Conservation (phyloP, 2,113 vertebrate genomes). For the Morone chrysops region DNA sequence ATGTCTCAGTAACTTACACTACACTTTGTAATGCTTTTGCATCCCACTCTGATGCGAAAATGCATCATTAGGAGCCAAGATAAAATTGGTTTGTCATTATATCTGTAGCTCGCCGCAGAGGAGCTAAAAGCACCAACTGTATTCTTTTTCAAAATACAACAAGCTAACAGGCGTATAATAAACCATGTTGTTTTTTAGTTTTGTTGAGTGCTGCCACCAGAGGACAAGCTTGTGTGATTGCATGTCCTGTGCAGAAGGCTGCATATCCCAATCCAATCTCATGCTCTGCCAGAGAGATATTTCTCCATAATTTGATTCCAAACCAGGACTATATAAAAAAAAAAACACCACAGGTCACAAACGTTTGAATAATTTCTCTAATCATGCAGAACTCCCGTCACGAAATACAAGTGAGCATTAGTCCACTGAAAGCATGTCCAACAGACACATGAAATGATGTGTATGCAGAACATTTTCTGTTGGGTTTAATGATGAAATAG, state of each 20-base stretch:
- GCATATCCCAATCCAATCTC: constrained; percentile 79
- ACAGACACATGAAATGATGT: constrained; percentile 5
- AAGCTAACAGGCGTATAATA: constrained; percentile 2
- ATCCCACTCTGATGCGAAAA: constrained; percentile 4
- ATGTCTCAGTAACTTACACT: constrained; percentile 20
- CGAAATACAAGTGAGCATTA: constrained; percentile 37
- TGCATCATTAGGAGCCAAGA: not conserved
- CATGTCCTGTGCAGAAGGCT: constrained; percentile 63
- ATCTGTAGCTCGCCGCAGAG: not conserved
- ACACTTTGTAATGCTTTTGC: constrained; percentile 15
- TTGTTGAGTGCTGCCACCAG: constrained; percentile 46
- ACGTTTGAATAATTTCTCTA: constrained; percentile 65
- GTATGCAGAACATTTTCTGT: not conserved
- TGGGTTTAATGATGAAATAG: constrained; percentile 8
- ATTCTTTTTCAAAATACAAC: constrained; percentile 9
- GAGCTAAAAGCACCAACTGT: not conserved
- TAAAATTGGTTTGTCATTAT: not conserved
- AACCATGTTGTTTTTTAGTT: constrained; percentile 22
- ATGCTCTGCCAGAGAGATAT: constrained; percentile 72
- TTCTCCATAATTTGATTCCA: constrained; percentile 73
- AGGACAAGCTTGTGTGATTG: constrained; percentile 63
- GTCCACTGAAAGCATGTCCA: not conserved
- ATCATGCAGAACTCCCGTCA: constrained; percentile 49
- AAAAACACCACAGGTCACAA: constrained; percentile 65
- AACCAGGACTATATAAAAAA: constrained; percentile 45